A percentile compares a stretch with the other conserved stretches of the same genome.
Conservation (phyloP, 2,797 vertebrate genomes). For the Natrix natrix region DNA sequence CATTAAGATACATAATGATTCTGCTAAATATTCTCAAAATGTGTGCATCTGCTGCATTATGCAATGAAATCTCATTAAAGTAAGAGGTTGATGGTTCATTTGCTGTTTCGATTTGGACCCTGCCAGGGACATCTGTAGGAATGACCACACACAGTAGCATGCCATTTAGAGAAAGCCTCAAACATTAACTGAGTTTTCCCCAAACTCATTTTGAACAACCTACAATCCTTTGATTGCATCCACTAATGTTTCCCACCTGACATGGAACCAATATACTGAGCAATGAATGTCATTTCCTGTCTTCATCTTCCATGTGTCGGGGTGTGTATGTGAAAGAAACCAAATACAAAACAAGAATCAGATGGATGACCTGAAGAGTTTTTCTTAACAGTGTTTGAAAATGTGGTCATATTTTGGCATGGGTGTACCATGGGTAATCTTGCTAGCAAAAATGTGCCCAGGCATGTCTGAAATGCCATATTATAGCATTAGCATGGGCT, state of each 20-base stretch:
- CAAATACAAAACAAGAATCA: constrained; percentile 25
- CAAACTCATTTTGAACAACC: constrained; percentile 42
- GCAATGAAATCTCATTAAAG: background rate
- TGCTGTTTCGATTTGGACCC: background rate
- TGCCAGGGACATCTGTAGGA: background rate
- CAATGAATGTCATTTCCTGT: constrained; percentile 29
- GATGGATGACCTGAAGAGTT: background rate
- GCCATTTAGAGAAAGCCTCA: constrained; percentile 18
- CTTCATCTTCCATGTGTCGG: constrained; percentile 22
- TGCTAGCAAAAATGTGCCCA: background rate
- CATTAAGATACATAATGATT: background rate
- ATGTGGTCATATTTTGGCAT: background rate
- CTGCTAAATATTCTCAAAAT: background rate
- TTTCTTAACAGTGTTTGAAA: constrained; percentile 35
- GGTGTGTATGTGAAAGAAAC: background rate
- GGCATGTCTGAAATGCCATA: background rate
- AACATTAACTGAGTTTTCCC: constrained; percentile 33
- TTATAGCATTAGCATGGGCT: background rate
- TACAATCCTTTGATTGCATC: constrained; percentile 41
- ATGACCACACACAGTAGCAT: constrained; percentile 15
- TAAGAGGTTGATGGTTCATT: background rate
- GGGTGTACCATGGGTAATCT: background rate
- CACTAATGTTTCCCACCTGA: constrained; percentile 33
- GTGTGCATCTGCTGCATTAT: background rate
- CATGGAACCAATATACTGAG: constrained; percentile 37